Percentiles rank a stretch among this genome's conserved stretches.
Conservation (phyloP, 2,113 vertebrate species). For the Anolis carolinensis region DNA sequence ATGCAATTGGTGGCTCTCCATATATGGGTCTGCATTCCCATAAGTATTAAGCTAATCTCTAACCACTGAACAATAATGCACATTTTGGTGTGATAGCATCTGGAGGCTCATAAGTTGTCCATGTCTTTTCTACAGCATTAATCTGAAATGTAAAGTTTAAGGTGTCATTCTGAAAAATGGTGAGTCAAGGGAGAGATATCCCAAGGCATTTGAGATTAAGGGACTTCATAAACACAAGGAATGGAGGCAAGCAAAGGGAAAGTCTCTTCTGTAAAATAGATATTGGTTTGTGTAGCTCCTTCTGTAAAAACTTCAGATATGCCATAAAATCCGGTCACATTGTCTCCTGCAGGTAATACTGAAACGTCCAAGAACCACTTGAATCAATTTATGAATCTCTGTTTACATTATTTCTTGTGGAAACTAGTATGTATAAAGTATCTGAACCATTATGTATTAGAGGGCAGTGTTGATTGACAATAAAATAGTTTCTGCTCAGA, state of each 20-base stretch:
- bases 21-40: too few relatives aligned
- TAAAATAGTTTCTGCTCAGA: conserved; percentile 48
- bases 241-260: not conserved
- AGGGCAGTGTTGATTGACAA: conserved; percentile 53
- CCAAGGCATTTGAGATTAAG: not conserved
- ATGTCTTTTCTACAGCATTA: not conserved
- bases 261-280: not conserved
- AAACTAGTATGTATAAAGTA: conserved; percentile 14
- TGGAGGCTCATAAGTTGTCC: too few relatives aligned
- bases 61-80: too few relatives aligned
- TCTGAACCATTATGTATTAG: conserved; percentile 48
- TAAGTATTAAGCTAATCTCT: too few relatives aligned
- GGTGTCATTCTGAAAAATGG: not conserved
- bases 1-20: too few relatives aligned
- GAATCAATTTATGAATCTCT: conserved; percentile 19
- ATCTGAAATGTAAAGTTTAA: not conserved
- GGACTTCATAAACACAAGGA: not conserved
- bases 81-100: too few relatives aligned
- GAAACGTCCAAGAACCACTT: conserved; percentile 8
- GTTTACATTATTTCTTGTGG: conserved; percentile 43
- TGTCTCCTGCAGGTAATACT: conserved; percentile 13
- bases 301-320: not conserved
- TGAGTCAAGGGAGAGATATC: not conserved
- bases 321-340: not conserved
- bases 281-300: not conserved